These are phyloP conservation scores for Idaea dimidiata DNA, from an alignment of 2,888 invertebrate genomes.

Conservation along the genomic window DNA sequence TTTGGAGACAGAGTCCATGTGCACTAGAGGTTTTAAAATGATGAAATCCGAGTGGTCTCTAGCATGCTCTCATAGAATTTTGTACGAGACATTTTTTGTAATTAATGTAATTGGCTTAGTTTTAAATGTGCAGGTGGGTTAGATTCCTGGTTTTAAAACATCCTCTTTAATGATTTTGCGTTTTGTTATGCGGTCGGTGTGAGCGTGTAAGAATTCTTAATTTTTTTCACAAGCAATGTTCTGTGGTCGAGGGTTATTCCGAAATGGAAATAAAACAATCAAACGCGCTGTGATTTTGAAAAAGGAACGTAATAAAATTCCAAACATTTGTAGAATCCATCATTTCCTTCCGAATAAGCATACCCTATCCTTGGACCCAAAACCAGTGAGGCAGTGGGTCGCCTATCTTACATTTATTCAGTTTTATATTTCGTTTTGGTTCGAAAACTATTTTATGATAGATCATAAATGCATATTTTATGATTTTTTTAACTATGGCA, in stretches of 20 bases:
- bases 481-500: not conserved
- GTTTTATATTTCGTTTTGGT: constrained; percentile 57
- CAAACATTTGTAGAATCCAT: constrained; percentile 43
- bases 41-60: not conserved
- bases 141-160: not conserved
- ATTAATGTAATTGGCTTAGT: not conserved
- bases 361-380: constrained; percentile 20
- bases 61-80: too few species aligned
- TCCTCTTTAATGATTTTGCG: not conserved
- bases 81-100: not conserved
- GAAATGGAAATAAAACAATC: constrained; percentile 18
- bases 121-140: not conserved
- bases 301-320: constrained; percentile 47
- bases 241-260: not conserved
- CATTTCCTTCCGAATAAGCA: constrained; percentile 16
- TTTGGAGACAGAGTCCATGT: not conserved
- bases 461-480: constrained; percentile 50
- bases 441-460: constrained; percentile 53
- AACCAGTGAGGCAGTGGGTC: constrained; percentile 41
- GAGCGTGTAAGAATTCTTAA: not conserved
- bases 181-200: not conserved
- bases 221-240: not conserved
- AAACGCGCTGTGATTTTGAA: constrained; percentile 22
- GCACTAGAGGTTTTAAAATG: not conserved
- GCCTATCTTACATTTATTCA: constrained; percentile 61